These are phyloP conservation scores for Himalopsyche tibetana DNA, from an alignment of 2,888 invertebrate genomes.

Conservation along the genomic window DNA sequence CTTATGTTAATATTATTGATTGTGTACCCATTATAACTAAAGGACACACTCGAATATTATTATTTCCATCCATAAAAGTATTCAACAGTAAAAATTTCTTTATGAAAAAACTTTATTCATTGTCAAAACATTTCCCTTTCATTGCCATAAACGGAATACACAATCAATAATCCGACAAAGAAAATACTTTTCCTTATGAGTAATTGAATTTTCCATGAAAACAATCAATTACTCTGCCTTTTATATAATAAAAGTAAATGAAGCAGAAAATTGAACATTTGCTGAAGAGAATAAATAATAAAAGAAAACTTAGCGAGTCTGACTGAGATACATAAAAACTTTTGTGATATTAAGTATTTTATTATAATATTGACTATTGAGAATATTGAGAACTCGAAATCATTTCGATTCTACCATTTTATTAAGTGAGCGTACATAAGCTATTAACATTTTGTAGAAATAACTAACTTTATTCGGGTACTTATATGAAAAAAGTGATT, in stretches of 20 bases:
- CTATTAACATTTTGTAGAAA: too few species aligned
- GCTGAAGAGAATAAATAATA: constrained; percentile 34
- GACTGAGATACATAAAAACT: constrained; percentile 7
- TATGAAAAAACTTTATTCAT: constrained; percentile 28
- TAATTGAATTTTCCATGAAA: constrained; percentile 61
- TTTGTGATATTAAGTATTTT: not conserved
- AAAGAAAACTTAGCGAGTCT: constrained; percentile 20
- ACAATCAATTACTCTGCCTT: constrained; percentile 56
- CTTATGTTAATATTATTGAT: too few species aligned
- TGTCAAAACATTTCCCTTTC: constrained; percentile 3
- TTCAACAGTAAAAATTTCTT: constrained; percentile 12
- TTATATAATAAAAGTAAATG: constrained; percentile 57
- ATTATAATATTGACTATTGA: not conserved
- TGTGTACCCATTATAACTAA: too few species aligned
- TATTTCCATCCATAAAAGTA: not conserved
- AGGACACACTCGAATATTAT: too few species aligned
- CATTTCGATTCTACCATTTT: not conserved
- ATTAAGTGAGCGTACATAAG: too few species aligned
- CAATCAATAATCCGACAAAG: constrained; percentile 4
- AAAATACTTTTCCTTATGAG: constrained; percentile 57
- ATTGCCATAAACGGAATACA: constrained; percentile 13
- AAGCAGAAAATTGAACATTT: constrained; percentile 57
- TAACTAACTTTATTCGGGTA: too few species aligned
- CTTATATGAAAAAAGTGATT: too few species aligned
- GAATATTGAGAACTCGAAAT: not conserved